Conservation (phyloP, 2,888 invertebrate genomes). For the Volucella inflata region DNA sequence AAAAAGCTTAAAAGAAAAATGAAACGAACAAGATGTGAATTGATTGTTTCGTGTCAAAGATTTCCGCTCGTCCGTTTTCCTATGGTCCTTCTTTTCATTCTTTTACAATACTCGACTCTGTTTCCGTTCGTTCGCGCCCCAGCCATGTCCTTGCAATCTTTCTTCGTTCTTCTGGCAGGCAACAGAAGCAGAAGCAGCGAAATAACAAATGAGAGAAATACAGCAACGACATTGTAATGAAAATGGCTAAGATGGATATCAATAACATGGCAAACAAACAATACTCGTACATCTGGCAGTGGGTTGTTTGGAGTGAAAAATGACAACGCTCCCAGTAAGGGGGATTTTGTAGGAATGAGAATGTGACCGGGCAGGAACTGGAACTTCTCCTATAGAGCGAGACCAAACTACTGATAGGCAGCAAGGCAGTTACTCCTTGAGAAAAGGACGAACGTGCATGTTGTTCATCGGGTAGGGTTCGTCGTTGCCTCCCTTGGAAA, state of each 20-base stretch:
- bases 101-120: constrained; percentile 28
- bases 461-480: constrained; percentile 1
- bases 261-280: constrained; percentile 73
- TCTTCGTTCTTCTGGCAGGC: constrained; percentile 33
- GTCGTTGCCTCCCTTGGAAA: constrained; percentile 41
- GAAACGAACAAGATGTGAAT: constrained; percentile 67
- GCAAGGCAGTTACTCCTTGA: constrained; percentile 49
- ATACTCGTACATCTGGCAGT: constrained; percentile 74
- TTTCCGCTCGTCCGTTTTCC: constrained; percentile 62
- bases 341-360: too few species aligned
- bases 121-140: constrained; percentile 38
- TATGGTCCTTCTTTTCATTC: constrained; percentile 36
- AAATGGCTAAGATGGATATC: constrained; percentile 75
- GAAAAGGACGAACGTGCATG: constrained; percentile 29
- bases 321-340: constrained; percentile 31
- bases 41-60: constrained; percentile 74
- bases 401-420: constrained; percentile 40
- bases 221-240: constrained; percentile 73
- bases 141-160: constrained; percentile 47
- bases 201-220: constrained; percentile 70
- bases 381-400: constrained; percentile 14
- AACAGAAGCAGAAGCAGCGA: constrained; percentile 31
- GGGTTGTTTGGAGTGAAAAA: constrained; percentile 71
- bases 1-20: constrained; percentile 9
- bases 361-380: constrained; percentile 26